Conservation (phyloP, 2,797 vertebrate genomes). For the Sternotherus odoratus region DNA sequence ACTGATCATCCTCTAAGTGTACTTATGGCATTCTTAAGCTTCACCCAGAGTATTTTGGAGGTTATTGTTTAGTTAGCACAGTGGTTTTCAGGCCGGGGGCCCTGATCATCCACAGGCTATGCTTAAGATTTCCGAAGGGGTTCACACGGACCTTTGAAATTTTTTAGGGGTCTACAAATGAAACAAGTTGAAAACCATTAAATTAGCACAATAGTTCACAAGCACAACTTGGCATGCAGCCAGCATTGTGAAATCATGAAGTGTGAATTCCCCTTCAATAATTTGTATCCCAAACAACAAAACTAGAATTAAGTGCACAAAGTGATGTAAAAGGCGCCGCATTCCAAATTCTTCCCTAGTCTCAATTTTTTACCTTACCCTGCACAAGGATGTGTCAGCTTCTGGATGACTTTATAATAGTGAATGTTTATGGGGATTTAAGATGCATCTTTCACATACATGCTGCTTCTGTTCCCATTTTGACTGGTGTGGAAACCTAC, state of each 20-base stretch:
- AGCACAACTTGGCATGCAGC: not conserved
- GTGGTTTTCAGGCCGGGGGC: not conserved
- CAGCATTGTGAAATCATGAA: not conserved
- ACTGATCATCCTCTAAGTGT: not conserved
- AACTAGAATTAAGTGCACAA: not conserved
- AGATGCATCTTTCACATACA: not conserved
- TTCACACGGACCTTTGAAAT: not conserved
- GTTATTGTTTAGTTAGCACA: not conserved
- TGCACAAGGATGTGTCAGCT: not conserved
- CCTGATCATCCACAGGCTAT: not conserved
- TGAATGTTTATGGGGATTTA: not conserved
- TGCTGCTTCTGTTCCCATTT: not conserved
- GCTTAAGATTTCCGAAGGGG: not conserved
- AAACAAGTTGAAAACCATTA: not conserved
- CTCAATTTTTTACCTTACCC: not conserved
- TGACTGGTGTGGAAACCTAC: not conserved
- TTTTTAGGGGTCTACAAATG: not conserved
- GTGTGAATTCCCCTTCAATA: not conserved
- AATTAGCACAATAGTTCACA: not conserved
- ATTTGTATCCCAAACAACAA: not conserved
- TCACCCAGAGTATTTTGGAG: not conserved
- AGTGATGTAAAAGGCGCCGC: not conserved
- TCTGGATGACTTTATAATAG: not conserved
- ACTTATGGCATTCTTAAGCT: not conserved
- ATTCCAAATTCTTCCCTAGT: not conserved